Percentiles rank a stretch among this genome's conserved stretches.
Conservation (phyloP, 2,797 vertebrate genomes). For the Bufotes viridis region DNA sequence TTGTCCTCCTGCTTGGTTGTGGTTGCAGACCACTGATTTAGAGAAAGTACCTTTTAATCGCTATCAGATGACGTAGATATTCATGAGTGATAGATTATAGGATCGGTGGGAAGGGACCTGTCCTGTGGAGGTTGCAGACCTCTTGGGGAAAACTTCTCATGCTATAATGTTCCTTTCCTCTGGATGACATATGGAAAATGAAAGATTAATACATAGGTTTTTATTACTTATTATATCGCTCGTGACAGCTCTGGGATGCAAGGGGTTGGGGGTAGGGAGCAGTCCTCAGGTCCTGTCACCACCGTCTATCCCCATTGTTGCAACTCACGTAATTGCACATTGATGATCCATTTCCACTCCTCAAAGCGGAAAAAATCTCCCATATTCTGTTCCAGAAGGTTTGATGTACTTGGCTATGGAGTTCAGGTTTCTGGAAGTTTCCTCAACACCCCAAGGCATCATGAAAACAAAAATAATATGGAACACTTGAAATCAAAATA, state of each 20-base stretch:
- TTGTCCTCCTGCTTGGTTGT: not conserved
- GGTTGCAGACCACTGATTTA: not conserved
- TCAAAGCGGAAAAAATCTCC: conserved; percentile 1
- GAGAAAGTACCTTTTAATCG: not conserved
- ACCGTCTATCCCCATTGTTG: conserved; percentile 20
- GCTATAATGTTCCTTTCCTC: conserved; percentile 3
- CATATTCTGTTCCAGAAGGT: not conserved
- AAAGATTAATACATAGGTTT: conserved; percentile 42
- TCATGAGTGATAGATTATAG: conserved; percentile 35
- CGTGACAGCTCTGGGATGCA: conserved; percentile 26
- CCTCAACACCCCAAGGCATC: not conserved
- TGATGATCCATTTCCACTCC: conserved; percentile 12
- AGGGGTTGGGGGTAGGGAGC: not conserved
- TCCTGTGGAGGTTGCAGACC: conserved; percentile 8
- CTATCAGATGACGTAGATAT: conserved; percentile 4
- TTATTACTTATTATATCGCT: conserved; percentile 41
- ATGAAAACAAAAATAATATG: not conserved
- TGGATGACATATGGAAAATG: conserved; percentile 41
- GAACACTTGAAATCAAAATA: conserved; percentile 6
- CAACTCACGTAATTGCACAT: conserved; percentile 28
- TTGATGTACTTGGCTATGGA: not conserved
- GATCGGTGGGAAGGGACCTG: conserved; percentile 4
- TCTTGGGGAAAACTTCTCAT: conserved; percentile 26
- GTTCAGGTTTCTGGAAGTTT: conserved; percentile 17
- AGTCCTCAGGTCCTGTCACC: not conserved